Evolutionary conservation across 2,888 invertebrate species (phyloP).

Genomic region (Microctonus brassicae): DNA sequence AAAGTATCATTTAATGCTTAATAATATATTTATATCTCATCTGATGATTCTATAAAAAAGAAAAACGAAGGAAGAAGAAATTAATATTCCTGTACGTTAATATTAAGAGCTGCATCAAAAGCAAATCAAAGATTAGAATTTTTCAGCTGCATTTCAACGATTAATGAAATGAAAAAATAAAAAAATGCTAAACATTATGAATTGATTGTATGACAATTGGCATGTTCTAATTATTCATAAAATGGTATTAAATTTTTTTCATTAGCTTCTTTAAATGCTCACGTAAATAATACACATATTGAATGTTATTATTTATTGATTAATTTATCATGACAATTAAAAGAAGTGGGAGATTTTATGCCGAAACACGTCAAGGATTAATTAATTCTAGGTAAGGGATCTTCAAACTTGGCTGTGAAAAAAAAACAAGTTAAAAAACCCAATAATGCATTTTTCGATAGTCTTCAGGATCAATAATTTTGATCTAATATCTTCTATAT

Average conservation of each 20-base stretch:
- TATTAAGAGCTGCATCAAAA: background rate
- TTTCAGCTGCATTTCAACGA: no score
- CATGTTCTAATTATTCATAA: no score
- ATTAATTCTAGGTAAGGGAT: slow-evolving; percentile 32
- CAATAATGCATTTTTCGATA: slow-evolving; percentile 27
- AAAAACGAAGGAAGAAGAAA: background rate
- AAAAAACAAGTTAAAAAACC: slow-evolving; percentile 22
- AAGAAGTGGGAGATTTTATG: slow-evolving; percentile 12
- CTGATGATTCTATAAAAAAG: background rate
- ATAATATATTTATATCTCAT: background rate
- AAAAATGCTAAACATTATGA: no score
- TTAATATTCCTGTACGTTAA: background rate
- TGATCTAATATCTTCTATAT: slow-evolving; percentile 17
- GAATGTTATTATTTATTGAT: no score
- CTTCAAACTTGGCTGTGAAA: slow-evolving; percentile 35
- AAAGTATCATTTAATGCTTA: background rate
- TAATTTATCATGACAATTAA: no score
- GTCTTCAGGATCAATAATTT: slow-evolving; percentile 12
- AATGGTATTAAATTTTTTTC: no score
- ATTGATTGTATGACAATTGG: no score
- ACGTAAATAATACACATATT: no score
- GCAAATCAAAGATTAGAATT: no score
- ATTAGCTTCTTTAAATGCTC: no score
- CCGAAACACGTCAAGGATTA: background rate
- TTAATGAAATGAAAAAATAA: no score